A percentile compares a stretch with the other conserved stretches of the same genome.
phyloP scores from a whole-genome alignment of 2,113 vertebrate species.

The Poeciliopsis turrubarensis region DNA sequence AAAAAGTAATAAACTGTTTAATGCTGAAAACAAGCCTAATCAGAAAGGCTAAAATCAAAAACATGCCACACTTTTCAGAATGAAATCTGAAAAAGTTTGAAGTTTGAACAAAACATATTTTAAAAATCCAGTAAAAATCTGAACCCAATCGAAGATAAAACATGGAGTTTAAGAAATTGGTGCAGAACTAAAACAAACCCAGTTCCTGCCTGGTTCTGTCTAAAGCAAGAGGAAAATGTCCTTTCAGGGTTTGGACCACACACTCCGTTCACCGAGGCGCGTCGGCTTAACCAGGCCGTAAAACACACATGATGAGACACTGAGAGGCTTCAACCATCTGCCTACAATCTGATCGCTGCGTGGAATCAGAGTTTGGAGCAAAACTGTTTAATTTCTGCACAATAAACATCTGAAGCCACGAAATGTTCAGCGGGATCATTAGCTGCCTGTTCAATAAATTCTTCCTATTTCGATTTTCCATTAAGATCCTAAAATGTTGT shows the following conservation, averaged over 20 bases:
- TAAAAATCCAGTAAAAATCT: too few relatives aligned
- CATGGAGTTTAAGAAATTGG: not conserved
- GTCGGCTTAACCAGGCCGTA: conserved; percentile 1
- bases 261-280: not conserved
- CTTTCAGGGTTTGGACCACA: conserved; percentile 17
- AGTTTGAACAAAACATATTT: too few relatives aligned
- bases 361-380: conserved; percentile 34
- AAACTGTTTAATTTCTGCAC: conserved; percentile 18
- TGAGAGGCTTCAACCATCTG: not conserved
- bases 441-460: not conserved
- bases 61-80: not conserved
- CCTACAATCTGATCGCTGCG: conserved; percentile 1
- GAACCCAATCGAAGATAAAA: not conserved
- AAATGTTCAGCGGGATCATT: not conserved
- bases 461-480: not conserved
- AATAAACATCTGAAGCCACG: not conserved
- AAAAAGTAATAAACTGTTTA: too few relatives aligned
- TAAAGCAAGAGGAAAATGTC: not conserved
- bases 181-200: too few relatives aligned
- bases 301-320: conserved; percentile 32
- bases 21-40: too few relatives aligned
- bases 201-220: not conserved
- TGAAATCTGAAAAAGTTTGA: not conserved
- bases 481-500: too few relatives aligned
- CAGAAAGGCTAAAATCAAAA: too few relatives aligned